Conservation (phyloP, 2,888 invertebrate genomes). For the Mesorhabditis belari region DNA sequence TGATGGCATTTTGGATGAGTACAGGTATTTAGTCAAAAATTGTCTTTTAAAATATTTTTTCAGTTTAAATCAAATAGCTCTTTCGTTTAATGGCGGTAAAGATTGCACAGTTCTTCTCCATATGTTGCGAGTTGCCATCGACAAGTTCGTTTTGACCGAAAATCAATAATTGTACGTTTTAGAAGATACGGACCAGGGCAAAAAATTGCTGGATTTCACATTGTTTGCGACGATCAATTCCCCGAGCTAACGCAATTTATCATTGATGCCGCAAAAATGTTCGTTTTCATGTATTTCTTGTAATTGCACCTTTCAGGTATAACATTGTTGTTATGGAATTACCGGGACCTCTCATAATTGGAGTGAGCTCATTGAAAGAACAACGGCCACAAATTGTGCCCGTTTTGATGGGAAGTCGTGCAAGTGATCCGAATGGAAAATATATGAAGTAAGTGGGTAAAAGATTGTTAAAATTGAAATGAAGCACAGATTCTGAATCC, state of each 20-base stretch:
- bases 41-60: slow-evolving; percentile 54
- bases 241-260: slow-evolving; percentile 78
- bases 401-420: slow-evolving; percentile 82
- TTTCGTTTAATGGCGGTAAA: slow-evolving; percentile 96
- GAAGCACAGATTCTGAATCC: not conserved
- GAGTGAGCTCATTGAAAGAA: slow-evolving; percentile 64
- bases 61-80: slow-evolving; percentile 70
- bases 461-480: not conserved
- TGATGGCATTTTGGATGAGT: slow-evolving; percentile 51
- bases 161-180: slow-evolving; percentile 3
- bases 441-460: slow-evolving; percentile 25
- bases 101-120: slow-evolving; percentile 89
- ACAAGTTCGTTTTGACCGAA: slow-evolving; percentile 20
- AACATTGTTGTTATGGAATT: slow-evolving; percentile 67
- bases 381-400: slow-evolving; percentile 66
- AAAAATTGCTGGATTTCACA: slow-evolving; percentile 67
- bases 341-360: slow-evolving; percentile 68
- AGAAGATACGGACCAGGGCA: slow-evolving; percentile 38
- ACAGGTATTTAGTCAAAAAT: slow-evolving; percentile 19
- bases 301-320: slow-evolving; percentile 58
- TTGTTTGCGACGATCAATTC: slow-evolving; percentile 74
- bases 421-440: slow-evolving; percentile 66
- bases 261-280: slow-evolving; percentile 54
- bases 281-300: slow-evolving; percentile 1
- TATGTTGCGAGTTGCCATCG: slow-evolving; percentile 55